These are phyloP conservation scores for Apogon talboti DNA, from an alignment of 2,797 vertebrate species.

Conservation along the genomic window DNA sequence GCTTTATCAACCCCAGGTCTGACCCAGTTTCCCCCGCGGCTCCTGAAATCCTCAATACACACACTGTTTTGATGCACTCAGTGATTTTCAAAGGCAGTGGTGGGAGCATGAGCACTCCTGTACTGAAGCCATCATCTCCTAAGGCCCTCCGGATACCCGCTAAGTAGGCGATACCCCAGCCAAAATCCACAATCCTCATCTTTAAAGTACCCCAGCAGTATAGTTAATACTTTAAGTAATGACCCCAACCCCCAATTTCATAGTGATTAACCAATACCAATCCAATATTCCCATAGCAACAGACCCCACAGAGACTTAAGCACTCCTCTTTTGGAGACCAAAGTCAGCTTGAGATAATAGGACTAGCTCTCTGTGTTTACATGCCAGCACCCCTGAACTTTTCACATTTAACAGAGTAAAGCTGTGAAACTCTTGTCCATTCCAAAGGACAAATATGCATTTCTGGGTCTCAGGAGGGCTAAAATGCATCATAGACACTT, in stretches of 20 bases:
- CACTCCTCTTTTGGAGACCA: conserved; percentile 31
- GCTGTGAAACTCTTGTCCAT: no score
- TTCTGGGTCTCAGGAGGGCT: neutral
- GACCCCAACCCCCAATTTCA: conserved; percentile 40
- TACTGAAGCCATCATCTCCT: conserved; percentile 38
- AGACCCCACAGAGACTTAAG: conserved; percentile 18
- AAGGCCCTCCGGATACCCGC: conserved; percentile 37
- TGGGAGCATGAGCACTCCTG: conserved; percentile 32
- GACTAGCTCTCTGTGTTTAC: conserved; percentile 57
- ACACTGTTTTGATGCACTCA: conserved; percentile 44
- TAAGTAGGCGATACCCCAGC: conserved; percentile 61
- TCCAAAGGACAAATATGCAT: no score
- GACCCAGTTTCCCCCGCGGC: conserved; percentile 81
- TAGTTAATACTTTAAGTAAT: conserved; percentile 65
- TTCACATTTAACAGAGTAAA: neutral
- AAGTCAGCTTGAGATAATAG: conserved; percentile 65
- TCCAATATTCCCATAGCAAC: conserved; percentile 39
- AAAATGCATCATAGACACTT: neutral
- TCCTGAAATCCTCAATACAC: conserved; percentile 18
- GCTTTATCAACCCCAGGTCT: conserved; percentile 75
- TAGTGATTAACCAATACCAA: conserved; percentile 50
- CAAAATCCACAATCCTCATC: conserved; percentile 59
- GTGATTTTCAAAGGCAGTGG: conserved; percentile 38
- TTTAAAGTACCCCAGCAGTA: conserved; percentile 64
- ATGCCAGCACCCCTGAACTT: conserved; percentile 16